Evolutionary conservation across 2,888 invertebrate species (phyloP).

Genomic region (Endomychus coccineus): DNA sequence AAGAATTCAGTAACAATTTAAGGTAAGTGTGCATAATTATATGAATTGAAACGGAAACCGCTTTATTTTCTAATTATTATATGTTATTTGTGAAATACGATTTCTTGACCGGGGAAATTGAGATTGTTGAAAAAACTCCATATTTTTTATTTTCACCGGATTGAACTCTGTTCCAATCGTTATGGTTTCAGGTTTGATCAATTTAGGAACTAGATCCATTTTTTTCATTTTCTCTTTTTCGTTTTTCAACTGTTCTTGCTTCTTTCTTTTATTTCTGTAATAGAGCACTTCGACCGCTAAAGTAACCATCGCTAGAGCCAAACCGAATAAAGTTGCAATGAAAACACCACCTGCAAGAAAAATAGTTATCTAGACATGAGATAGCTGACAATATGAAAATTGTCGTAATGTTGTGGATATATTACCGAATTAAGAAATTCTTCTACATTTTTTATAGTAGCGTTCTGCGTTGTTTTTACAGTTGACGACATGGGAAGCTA

Average conservation of each 20-base stretch:
- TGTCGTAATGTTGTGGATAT: slow-evolving; percentile 5
- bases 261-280: slow-evolving; percentile 54
- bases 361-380: no score
- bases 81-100: slow-evolving; percentile 26
- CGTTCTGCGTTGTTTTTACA: no score
- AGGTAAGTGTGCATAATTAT: no score
- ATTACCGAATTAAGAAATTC: no score
- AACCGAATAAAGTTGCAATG: slow-evolving; percentile 79
- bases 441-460: no score
- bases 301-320: slow-evolving; percentile 78
- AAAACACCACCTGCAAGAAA: slow-evolving; percentile 70
- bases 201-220: slow-evolving; percentile 14
- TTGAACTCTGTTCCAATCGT: slow-evolving; percentile 36
- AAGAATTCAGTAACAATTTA: no score
- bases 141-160: slow-evolving; percentile 19
- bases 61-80: no score
- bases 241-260: slow-evolving; percentile 26
- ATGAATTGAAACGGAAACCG: no score
- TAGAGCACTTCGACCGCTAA: slow-evolving; percentile 75
- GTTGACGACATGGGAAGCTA: no score
- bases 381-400: no score
- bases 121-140: slow-evolving; percentile 5
- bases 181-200: slow-evolving; percentile 21
- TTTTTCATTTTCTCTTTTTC: slow-evolving; percentile 8
- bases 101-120: slow-evolving; percentile 10